phyloP scores from a whole-genome alignment of 1,140 invertebrate genomes.

The Drosophila micromelanica region DNA sequence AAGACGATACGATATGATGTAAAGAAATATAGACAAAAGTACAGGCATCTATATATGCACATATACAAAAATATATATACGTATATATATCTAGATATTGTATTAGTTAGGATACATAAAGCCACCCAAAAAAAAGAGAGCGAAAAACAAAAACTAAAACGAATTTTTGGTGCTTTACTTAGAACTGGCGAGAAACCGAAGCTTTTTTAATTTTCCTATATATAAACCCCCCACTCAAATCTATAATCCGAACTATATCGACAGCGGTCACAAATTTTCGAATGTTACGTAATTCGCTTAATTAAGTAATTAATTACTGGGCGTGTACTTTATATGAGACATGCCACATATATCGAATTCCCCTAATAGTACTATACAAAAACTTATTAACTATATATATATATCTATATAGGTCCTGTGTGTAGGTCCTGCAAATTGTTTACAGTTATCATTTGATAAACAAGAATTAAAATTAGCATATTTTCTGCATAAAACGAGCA shows the following conservation, averaged over 20 bases:
- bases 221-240: background rate
- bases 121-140: constrained; percentile 16
- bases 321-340: background rate
- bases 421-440: background rate
- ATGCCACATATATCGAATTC: constrained; percentile 9
- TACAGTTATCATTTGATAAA: constrained; percentile 27
- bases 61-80: constrained; percentile 10
- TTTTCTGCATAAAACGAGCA: constrained; percentile 10
- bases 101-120: constrained; percentile 33
- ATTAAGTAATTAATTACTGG: background rate
- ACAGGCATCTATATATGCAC: constrained; percentile 8
- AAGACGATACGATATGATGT: background rate
- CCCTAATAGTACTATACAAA: constrained; percentile 16
- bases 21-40: background rate
- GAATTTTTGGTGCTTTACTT: constrained; percentile 53
- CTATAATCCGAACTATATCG: constrained; percentile 2
- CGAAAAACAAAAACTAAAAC: constrained; percentile 4
- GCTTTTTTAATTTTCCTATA: constrained; percentile 13
- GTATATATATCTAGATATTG: constrained; percentile 17
- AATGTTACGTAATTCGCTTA: constrained; percentile 20
- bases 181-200: constrained; percentile 20
- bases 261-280: constrained; percentile 31
- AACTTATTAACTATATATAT: constrained; percentile 1
- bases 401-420: background rate
- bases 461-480: constrained; percentile 25